Percentiles rank a stretch among this genome's conserved stretches.
Conservation (phyloP, 2,888 invertebrate genomes). For the Netelia melanura region DNA sequence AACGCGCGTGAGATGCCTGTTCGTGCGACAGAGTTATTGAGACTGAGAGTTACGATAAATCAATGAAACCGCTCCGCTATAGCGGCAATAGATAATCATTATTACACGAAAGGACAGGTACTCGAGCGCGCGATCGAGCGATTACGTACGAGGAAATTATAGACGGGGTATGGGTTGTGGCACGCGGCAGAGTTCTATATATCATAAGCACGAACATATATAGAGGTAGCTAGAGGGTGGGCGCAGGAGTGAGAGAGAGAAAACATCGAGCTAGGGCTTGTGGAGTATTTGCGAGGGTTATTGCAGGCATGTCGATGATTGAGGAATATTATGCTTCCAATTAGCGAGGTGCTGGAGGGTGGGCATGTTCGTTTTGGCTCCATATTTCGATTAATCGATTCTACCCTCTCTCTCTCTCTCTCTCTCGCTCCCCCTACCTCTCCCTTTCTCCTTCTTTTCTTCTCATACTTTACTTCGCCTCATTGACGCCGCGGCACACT, state of each 20-base stretch:
- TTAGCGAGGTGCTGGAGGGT: constrained; percentile 54
- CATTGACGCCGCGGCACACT: no score
- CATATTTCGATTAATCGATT: constrained; percentile 60
- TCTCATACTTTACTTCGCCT: no score
- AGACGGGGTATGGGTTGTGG: constrained; percentile 19
- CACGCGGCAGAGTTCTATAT: constrained; percentile 18
- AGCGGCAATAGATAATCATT: constrained; percentile 35
- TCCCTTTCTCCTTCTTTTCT: no score
- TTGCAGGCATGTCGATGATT: constrained; percentile 48
- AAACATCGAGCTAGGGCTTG: constrained; percentile 9
- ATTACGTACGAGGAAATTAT: constrained; percentile 43
- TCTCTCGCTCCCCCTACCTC: no score
- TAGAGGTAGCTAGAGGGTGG: background rate
- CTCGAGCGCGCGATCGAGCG: constrained; percentile 35
- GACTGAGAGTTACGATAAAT: constrained; percentile 21
- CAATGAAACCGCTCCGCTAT: constrained; percentile 14
- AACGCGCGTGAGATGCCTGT: background rate
- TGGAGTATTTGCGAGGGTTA: background rate
- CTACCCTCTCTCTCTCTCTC: constrained; percentile 8
- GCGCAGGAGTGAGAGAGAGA: background rate
- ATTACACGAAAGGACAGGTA: constrained; percentile 12
- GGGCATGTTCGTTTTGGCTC: constrained; percentile 43
- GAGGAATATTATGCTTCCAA: constrained; percentile 67
- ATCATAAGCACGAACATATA: background rate
- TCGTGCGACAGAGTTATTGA: constrained; percentile 13